These are phyloP conservation scores for Allophyes oxyacanthae DNA, from an alignment of 2,888 invertebrate genomes.

Conservation along the genomic window DNA sequence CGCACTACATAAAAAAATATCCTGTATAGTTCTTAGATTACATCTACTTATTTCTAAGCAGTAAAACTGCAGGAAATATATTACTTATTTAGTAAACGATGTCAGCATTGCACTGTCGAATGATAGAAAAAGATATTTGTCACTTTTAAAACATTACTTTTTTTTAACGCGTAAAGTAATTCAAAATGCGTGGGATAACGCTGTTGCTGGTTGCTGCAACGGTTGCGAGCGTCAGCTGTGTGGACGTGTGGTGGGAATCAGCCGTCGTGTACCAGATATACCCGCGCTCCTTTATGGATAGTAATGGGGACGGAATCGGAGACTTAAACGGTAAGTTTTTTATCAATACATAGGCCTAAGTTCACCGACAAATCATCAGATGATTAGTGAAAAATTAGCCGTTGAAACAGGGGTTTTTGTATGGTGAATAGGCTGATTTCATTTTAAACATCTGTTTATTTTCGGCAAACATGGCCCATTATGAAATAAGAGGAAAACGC, in stretches of 20 bases:
- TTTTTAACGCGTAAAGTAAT: neutral
- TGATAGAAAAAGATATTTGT: neutral
- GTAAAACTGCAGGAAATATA: neutral
- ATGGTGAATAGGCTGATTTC: too few relatives aligned
- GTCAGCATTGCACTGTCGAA: neutral
- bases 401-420: too few relatives aligned
- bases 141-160: neutral
- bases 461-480: too few relatives aligned
- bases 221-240: constrained; percentile 15
- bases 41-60: too few relatives aligned
- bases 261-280: constrained; percentile 94
- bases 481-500: too few relatives aligned
- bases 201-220: constrained; percentile 23
- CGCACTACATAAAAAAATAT: too few relatives aligned
- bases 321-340: constrained; percentile 91
- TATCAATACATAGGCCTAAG: too few relatives aligned
- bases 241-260: constrained; percentile 92
- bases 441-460: too few relatives aligned
- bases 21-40: too few relatives aligned
- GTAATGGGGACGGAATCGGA: constrained; percentile 92
- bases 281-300: constrained; percentile 93
- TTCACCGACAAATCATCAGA: too few relatives aligned
- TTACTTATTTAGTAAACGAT: neutral
- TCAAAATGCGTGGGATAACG: constrained; percentile 26
- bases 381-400: too few relatives aligned